Evolutionary conservation across 1,140 invertebrate species (phyloP).

Genomic region (Melanaphis sacchari): DNA sequence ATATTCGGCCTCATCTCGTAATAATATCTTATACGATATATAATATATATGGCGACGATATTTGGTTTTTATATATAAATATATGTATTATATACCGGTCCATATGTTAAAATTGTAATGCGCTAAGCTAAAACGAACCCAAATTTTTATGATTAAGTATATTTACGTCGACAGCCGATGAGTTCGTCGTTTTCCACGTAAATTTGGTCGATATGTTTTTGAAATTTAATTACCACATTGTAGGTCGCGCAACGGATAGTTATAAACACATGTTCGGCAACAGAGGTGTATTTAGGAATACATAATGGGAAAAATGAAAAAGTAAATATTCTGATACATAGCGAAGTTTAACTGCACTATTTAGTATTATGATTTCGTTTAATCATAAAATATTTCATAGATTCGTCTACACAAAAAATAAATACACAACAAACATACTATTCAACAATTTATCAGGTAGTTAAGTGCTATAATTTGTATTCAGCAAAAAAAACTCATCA

Average conservation of each 20-base stretch:
- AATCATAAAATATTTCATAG: background rate
- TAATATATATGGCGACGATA: background rate
- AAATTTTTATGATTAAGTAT: background rate
- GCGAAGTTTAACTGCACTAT: background rate
- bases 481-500: too few relatives aligned
- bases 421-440: background rate
- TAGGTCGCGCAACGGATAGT: rapidly evolving
- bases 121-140: background rate
- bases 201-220: background rate
- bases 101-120: background rate
- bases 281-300: background rate
- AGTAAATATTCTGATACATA: background rate
- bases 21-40: background rate
- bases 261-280: background rate
- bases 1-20: background rate
- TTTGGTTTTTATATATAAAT: background rate
- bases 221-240: background rate
- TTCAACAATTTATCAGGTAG: background rate
- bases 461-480: too few relatives aligned
- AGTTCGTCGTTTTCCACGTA: background rate
- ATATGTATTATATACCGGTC: too few relatives aligned
- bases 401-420: background rate
- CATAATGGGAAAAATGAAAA: background rate
- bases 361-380: background rate
- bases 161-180: background rate